Conservation (phyloP, 2,113 vertebrate species). For the Boulengeromyrus knoepffleri region DNA sequence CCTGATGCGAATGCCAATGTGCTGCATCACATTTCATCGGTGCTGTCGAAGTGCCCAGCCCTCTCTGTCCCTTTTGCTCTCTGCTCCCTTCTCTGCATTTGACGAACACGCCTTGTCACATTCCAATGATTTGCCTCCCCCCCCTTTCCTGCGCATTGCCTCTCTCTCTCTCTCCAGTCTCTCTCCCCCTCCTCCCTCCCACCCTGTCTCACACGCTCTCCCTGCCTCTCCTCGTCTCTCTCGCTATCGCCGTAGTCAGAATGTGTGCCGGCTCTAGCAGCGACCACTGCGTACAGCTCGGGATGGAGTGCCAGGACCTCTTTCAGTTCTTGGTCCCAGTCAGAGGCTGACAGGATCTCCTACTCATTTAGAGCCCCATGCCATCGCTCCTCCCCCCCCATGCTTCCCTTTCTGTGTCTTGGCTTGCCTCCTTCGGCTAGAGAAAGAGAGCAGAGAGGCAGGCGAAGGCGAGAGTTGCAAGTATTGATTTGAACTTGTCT, state of each 20-base stretch:
- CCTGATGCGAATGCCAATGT: neutral
- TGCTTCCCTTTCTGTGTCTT: neutral
- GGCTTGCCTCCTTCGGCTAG: neutral
- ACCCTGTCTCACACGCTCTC: constrained; percentile 29
- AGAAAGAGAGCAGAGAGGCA: constrained; percentile 1
- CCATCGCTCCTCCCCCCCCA: constrained; percentile 30
- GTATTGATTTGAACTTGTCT: constrained; percentile 5
- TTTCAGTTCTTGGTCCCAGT: constrained; percentile 62
- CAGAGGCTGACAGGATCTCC: constrained; percentile 72
- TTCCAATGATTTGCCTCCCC: constrained; percentile 65
- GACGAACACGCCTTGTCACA: constrained; percentile 74
- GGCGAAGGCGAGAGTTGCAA: neutral
- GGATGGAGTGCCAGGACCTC: constrained; percentile 66
- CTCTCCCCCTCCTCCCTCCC: constrained; percentile 20
- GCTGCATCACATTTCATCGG: neutral
- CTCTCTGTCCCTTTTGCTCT: constrained; percentile 4
- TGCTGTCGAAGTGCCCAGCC: neutral
- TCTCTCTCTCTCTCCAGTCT: constrained; percentile 31
- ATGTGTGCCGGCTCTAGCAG: constrained; percentile 68
- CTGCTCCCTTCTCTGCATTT: constrained; percentile 46
- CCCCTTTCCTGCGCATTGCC: constrained; percentile 30
- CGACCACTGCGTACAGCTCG: constrained; percentile 71
- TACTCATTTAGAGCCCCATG: constrained; percentile 44
- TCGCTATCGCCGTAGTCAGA: constrained; percentile 56
- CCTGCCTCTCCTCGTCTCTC: neutral